Evolutionary conservation across 1,140 invertebrate species (phyloP).

Genomic region (Drosophila dunni): DNA sequence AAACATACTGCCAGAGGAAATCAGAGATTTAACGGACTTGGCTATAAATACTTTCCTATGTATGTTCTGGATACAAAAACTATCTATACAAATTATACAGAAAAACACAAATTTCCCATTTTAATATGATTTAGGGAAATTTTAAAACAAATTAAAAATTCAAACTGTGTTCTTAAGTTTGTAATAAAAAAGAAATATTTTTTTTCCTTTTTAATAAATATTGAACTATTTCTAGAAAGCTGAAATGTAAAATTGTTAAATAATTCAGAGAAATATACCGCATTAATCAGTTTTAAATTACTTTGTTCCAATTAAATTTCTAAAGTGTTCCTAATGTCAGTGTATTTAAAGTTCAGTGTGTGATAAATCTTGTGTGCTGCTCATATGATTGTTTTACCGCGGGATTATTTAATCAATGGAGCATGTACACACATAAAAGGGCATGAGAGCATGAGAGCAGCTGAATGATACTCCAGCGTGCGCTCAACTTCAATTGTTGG

Average conservation of each 20-base stretch:
- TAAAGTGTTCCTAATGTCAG: not conserved
- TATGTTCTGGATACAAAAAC: too few species aligned
- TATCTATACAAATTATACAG: too few species aligned
- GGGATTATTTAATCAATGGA: slow-evolving; percentile 76
- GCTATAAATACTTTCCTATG: too few species aligned
- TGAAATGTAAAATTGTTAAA: too few species aligned
- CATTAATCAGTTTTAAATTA: not conserved
- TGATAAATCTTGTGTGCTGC: not conserved
- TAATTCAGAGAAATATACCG: too few species aligned
- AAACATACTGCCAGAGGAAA: too few species aligned
- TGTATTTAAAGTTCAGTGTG: not conserved
- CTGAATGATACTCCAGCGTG: slow-evolving; percentile 60
- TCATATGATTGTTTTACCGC: slow-evolving; percentile 16
- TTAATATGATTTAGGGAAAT: too few species aligned
- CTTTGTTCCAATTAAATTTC: not conserved
- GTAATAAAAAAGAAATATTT: too few species aligned
- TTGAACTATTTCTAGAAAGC: too few species aligned
- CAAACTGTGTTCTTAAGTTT: not conserved
- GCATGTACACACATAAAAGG: slow-evolving; percentile 53
- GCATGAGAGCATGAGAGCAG: slow-evolving; percentile 55
- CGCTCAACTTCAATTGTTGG: slow-evolving; percentile 49
- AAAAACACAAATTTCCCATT: too few species aligned
- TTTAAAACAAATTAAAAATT: not conserved
- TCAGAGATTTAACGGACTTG: too few species aligned
- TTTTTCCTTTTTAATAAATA: too few species aligned